A percentile compares a stretch with the other conserved stretches of the same genome.
Conservation (phyloP, 2,797 vertebrate species). For the Hypotaenidia okinawae region DNA sequence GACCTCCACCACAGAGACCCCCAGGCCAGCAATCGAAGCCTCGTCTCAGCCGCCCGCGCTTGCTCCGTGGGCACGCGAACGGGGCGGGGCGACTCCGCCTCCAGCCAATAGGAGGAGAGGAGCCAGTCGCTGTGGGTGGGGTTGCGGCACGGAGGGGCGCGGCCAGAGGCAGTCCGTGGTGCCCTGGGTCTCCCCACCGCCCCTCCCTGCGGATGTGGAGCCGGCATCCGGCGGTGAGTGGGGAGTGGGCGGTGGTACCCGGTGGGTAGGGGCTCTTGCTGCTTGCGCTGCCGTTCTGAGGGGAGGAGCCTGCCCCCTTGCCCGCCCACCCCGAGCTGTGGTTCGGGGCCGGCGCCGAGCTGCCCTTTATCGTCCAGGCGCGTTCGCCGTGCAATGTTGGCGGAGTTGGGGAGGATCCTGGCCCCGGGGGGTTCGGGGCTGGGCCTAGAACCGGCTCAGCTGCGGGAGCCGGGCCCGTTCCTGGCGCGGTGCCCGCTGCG, state of each 20-base stretch:
- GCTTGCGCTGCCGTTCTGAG: neutral
- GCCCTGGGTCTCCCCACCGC: neutral
- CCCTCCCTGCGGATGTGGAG: neutral
- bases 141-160: neutral
- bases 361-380: fast-evolving
- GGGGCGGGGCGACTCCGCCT: neutral
- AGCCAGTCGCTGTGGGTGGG: fast-evolving
- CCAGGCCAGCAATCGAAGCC: fast-evolving
- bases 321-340: neutral
- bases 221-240: conserved; percentile 53
- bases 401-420: too few relatives aligned
- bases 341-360: neutral
- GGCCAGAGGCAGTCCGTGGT: neutral
- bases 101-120: neutral
- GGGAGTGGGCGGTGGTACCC: neutral
- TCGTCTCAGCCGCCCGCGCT: neutral
- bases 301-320: neutral
- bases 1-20: neutral
- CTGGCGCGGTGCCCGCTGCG: neutral
- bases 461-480: neutral
- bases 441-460: too few relatives aligned
- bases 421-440: neutral
- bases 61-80: fast-evolving
- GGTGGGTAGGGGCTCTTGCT: neutral
- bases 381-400: too few relatives aligned